These are phyloP conservation scores for Danaus melanippus DNA, from an alignment of 1,140 invertebrate genomes.

Conservation along the genomic window DNA sequence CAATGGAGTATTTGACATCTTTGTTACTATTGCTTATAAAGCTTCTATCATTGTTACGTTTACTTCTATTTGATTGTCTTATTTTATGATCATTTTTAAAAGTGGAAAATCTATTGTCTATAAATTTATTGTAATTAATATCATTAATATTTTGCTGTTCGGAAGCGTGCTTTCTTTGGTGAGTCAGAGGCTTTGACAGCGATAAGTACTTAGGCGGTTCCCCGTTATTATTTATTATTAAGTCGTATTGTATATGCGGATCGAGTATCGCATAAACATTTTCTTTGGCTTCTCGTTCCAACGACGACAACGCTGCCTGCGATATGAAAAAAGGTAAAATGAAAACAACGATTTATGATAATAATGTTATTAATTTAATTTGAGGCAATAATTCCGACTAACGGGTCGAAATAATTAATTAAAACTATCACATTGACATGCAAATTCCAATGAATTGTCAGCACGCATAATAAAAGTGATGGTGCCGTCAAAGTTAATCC, in stretches of 20 bases:
- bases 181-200: slow-evolving; percentile 65
- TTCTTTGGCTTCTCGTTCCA: slow-evolving; percentile 70
- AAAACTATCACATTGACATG: too few species aligned
- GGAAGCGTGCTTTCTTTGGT: slow-evolving; percentile 65
- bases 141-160: slow-evolving; percentile 50
- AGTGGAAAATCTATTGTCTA: slow-evolving; percentile 39
- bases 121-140: slow-evolving; percentile 49
- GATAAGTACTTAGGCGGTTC: slow-evolving; percentile 69
- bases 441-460: too few species aligned
- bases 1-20: slow-evolving; percentile 57
- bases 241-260: slow-evolving; percentile 70
- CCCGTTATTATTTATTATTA: slow-evolving; percentile 69
- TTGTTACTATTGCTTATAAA: slow-evolving; percentile 48
- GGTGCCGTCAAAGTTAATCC: too few species aligned
- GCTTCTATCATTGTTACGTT: slow-evolving; percentile 29
- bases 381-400: too few species aligned
- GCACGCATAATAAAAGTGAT: too few species aligned
- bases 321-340: slow-evolving; percentile 19
- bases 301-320: slow-evolving; percentile 56
- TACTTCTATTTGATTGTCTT: slow-evolving; percentile 55
- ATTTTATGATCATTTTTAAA: slow-evolving; percentile 44
- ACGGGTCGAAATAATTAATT: too few species aligned
- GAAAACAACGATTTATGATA: too few species aligned
- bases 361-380: too few species aligned
- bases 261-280: slow-evolving; percentile 70